Evolutionary conservation across 1,140 invertebrate species (phyloP).

Genomic region (Tetraneura akinire): DNA sequence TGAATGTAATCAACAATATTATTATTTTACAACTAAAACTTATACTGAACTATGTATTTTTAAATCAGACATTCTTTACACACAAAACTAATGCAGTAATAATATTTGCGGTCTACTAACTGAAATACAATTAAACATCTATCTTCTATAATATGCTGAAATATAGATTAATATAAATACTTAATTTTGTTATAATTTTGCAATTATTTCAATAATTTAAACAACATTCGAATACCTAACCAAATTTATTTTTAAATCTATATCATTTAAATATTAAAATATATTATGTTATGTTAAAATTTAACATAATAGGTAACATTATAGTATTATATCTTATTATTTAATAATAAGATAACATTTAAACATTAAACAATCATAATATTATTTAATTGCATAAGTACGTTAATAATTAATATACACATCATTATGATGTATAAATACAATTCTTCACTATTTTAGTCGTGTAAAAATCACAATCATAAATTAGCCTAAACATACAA

Average conservation of each 20-base stretch:
- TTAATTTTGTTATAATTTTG: neutral
- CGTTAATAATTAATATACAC: no score
- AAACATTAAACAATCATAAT: neutral
- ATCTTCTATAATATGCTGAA: neutral
- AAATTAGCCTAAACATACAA: conserved; percentile 2
- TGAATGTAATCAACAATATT: no score
- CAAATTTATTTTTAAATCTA: neutral
- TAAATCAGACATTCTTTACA: neutral
- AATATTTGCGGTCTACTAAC: neutral
- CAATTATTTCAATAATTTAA: neutral
- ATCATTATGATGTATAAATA: no score
- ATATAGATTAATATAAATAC: neutral
- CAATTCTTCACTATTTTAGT: neutral
- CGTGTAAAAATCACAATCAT: neutral
- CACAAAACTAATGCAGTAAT: neutral
- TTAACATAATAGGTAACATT: no score
- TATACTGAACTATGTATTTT: neutral
- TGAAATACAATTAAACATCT: neutral
- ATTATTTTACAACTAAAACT: neutral
- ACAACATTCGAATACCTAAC: neutral
- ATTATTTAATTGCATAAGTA: no score
- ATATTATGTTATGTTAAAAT: neutral
- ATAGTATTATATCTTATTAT: no score
- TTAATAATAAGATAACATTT: neutral
- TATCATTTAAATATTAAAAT: neutral